Base-by-base conservation (phyloP, 1,140 invertebrate species). In the Drosophila kohkoa region DNA sequence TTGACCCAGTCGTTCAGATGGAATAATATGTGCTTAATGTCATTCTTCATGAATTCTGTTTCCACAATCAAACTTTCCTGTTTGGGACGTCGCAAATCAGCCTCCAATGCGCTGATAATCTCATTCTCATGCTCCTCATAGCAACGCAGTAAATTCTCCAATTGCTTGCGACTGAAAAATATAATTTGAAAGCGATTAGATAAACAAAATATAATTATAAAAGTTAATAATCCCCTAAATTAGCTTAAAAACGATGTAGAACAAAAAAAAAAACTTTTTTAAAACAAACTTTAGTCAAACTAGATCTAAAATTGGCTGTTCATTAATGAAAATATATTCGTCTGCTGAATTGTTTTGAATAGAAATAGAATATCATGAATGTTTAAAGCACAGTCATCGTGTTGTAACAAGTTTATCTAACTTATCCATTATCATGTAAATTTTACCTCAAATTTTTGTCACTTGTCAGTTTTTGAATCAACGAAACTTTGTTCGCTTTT, bases 51-150 rank as follows among this genome's bases (percentile, higher is more conserved):
- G 74, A 95, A 94, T 59, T 95, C 94, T 11, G 96, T 94, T 93
- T 97, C 96, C 5, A 95, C 92, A 1, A 95, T 82, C 1, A 94
- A 83, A 1, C 95, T 93, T 91, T 97, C 96, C 80, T 95, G 95
- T 92, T 96, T 96, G 80, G 94, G 93, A 82, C 97, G 97, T 70
- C 95, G 93, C 75, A 99, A 94, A 93, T 99, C 98, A 58, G 95
- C 94, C 30, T 94, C 93, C 11, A 99, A 92, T 0, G 96, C 98
- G 43, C 95, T 94, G 13, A 95, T 87, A 83, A 99, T 95, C 30
- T 95, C 94, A 11, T 94, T 93, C 49, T 93, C 93, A 92, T 98
- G 96, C 83, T 99, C 98, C 71, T 96, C 94, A 73, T 98, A 94
- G 94, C 99, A 95, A 69, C 94, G 94, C 35, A 96, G 77, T 3